phyloP scores from a whole-genome alignment of 2,797 vertebrate species.

The Argyrosomus regius region DNA sequence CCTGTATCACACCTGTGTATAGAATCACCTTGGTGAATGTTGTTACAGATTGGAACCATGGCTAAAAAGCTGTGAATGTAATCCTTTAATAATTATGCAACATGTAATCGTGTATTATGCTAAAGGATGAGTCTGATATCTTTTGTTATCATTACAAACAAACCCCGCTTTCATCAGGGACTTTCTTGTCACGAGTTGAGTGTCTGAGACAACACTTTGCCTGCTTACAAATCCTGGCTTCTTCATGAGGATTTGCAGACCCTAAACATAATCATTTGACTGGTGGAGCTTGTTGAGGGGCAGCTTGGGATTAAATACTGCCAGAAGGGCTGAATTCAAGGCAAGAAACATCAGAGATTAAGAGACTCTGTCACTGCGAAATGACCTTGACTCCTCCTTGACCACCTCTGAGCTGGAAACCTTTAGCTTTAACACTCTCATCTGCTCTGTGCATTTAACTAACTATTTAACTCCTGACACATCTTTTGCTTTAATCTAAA shows the following conservation, averaged over 20 bases:
- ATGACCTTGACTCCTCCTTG: conserved; percentile 50
- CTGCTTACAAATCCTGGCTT: conserved; percentile 38
- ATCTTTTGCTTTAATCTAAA: background rate
- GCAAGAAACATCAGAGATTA: conserved; percentile 54
- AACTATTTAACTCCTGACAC: background rate
- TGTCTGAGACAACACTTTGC: conserved; percentile 21
- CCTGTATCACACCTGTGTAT: background rate
- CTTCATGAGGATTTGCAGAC: conserved; percentile 50
- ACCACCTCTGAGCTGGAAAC: conserved; percentile 13
- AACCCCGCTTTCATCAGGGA: background rate
- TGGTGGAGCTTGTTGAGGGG: conserved; percentile 37
- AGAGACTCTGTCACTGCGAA: conserved; percentile 29
- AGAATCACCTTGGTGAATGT: background rate
- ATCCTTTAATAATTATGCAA: background rate
- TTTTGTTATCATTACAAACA: background rate
- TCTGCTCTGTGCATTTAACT: background rate
- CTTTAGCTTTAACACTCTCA: conserved; percentile 8
- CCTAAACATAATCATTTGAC: conserved; percentile 46
- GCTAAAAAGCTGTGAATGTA: background rate
- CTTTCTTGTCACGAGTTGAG: conserved; percentile 27
- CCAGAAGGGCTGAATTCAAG: conserved; percentile 34
- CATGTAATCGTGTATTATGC: background rate
- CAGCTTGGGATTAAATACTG: conserved; percentile 44
- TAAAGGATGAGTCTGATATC: background rate
- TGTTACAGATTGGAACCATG: background rate